Evolutionary conservation across 2,113 vertebrate genomes (phyloP), one percentile per base, ranked within the genome.

Genomic region (Tragelaphus strepsiceros): DNA sequence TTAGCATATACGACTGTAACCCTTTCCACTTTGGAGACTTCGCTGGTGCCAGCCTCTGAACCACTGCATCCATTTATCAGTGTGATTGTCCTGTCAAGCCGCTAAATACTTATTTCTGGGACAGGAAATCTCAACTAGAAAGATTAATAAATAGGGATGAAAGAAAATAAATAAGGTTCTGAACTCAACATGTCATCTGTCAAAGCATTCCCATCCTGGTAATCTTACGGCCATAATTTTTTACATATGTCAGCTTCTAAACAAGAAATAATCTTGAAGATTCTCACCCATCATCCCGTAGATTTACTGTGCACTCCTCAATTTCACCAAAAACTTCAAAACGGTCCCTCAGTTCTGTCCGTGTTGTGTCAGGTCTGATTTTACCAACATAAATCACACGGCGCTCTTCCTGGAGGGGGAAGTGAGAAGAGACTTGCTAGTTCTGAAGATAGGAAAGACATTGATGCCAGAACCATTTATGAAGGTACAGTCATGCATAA

Each of bases 301-400:
- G 99, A 99, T 99, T 99, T 98, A 99, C 99, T 94, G 99, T 99
- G 98, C 99, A 99, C 98, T 99, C 99, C 99, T 99, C 99, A 98
- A 99, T 99, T 99, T 99, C 99, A 98, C 99, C 99, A 98, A 99
- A 99, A 99, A 99, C 99, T 99, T 99, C 99, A 99, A 99, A 99
- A 97, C 99, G 99, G 96, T 99, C 99, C 99, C 99, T 99, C 99
- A 99, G 99, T 99, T 99, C 99, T 35, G 99, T 99, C 97, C 99
- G 99, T 97, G 99, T 99, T 97, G 99, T 99, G 98, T 99, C 99
- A 98, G 99, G 98, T 98, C 99, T 99, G 99, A 99, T 99, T 99
- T 99, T 99, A 95, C 99, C 99, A 97, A 99, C 99, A 98, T 99
- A 99, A 99, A 99, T 99, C 99, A 99, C 99, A 98, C 99, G 99